Base-by-base conservation (phyloP, 2,113 vertebrate species). In the Oplegnathus fasciatus region DNA sequence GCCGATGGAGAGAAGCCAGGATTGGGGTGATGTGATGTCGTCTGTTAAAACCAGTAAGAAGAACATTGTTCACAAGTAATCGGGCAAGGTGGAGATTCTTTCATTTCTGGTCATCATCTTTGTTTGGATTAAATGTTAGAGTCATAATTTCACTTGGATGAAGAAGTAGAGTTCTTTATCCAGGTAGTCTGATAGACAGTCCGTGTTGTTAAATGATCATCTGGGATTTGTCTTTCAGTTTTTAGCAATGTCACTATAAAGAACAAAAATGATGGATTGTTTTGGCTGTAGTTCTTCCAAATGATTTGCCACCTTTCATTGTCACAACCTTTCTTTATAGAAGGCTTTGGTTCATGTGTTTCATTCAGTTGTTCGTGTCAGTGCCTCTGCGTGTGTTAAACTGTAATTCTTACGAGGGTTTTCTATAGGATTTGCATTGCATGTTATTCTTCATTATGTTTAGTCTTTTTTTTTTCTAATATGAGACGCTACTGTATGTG, bases 341-440 rank as follows among this genome's bases (percentile, higher is more conserved):
- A 55, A 0, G 34, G 5, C 30, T 80, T 78, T 42, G 37, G 66
- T 66, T 14, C 5, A 9, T 7, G 48, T 65, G 32, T n/a, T 44
- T 72, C 80, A 52, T 46, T 28, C 79, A 18, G 34, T n/a, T 20
- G 28, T 42, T 68, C 14, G 9, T 44, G 73, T 83, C 61, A 5
- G 83, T 78, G 83, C 77, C 71, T 90, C 84, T 66, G 64, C 42
- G 34, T 66, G 78, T 72, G 48, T 61, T 46, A 0, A 70, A 37
- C 64, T 71, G 46, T 69, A 44, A 7, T 34, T 34, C 20, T 46
- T 15, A 11, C 7, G 8, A 2, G 0, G 9, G 4, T 80, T 88
- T 82, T 82, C 34, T 68, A 32, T 26, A 67, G 4, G 14, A 66
- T 60, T n/a, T 55, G 9, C 20, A n/a, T 83, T 46, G 75, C 83